These are phyloP conservation scores for Operophtera brumata DNA, from an alignment of 2,888 invertebrate species.

Conservation along the genomic window DNA sequence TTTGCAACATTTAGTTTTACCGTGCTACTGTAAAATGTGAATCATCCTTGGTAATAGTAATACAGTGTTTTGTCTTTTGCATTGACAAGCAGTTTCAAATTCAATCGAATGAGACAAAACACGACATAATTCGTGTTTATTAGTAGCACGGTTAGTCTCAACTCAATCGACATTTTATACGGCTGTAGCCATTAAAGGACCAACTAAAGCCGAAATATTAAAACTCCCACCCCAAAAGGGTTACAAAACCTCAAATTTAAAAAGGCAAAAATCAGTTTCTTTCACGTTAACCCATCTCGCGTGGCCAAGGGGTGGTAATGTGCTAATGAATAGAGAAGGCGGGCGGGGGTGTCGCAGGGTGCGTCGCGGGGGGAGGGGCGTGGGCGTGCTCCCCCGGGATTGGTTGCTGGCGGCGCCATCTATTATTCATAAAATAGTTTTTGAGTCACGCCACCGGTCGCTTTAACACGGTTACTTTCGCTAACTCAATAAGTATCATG, in stretches of 20 bases:
- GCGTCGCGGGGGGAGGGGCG: conserved; percentile 43
- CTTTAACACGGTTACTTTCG: conserved; percentile 69
- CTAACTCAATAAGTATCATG: conserved; percentile 78
- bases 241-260: conserved; percentile 35
- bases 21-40: too few relatives aligned
- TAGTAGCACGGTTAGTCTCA: too few relatives aligned
- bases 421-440: conserved; percentile 82
- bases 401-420: conserved; percentile 75
- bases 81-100: too few relatives aligned
- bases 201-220: not conserved
- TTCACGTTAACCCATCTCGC: conserved; percentile 55
- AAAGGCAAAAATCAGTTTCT: conserved; percentile 71
- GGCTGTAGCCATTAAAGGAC: not conserved
- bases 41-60: too few relatives aligned
- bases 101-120: too few relatives aligned
- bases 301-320: conserved; percentile 74
- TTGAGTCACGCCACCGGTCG: conserved; percentile 77
- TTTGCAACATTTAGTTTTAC: too few relatives aligned
- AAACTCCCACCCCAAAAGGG: conserved; percentile 33
- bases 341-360: conserved; percentile 37
- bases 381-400: conserved; percentile 76
- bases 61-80: too few relatives aligned
- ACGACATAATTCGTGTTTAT: too few relatives aligned
- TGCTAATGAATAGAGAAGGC: conserved; percentile 72
- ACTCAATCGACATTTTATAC: not conserved